Percentiles rank a stretch among this genome's conserved stretches.
Conservation (phyloP, 1,140 invertebrate genomes). For the Drosophila kepulauana region DNA sequence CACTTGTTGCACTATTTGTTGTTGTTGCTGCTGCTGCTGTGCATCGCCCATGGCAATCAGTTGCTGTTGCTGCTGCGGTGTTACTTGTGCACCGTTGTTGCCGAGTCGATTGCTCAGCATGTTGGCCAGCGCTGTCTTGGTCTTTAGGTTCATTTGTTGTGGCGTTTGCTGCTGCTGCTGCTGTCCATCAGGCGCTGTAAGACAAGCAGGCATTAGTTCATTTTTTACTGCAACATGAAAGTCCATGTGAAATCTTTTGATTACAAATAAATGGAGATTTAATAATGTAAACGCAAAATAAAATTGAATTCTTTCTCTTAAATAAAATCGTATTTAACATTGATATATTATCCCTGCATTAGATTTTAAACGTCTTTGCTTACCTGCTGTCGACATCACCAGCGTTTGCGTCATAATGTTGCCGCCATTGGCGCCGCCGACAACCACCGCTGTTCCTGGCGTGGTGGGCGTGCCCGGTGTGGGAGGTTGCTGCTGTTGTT, state of each 20-base stretch:
- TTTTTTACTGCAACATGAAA: neutral
- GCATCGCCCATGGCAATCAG: constrained; percentile 76
- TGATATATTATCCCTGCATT: too few relatives aligned
- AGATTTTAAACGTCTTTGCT: neutral
- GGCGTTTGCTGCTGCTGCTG: constrained; percentile 77
- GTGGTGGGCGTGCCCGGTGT: constrained; percentile 62
- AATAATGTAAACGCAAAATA: too few relatives aligned
- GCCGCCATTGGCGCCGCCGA: constrained; percentile 33
- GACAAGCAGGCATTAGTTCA: neutral
- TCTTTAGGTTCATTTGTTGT: constrained; percentile 92
- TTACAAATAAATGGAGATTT: too few relatives aligned
- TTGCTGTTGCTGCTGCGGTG: constrained; percentile 86
- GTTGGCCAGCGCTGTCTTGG: constrained; percentile 97
- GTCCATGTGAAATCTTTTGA: too few relatives aligned
- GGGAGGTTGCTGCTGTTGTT: constrained; percentile 71
- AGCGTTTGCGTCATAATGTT: constrained; percentile 83
- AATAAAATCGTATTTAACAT: too few relatives aligned
- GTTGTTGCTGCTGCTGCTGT: constrained; percentile 86
- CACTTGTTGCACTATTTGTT: constrained; percentile 72
- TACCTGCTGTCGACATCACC: constrained; percentile 86
- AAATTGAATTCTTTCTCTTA: too few relatives aligned
- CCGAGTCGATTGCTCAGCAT: constrained; percentile 96
- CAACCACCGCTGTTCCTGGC: constrained; percentile 45
- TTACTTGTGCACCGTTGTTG: constrained; percentile 85
- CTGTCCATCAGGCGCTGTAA: constrained; percentile 70